Conservation (phyloP, 2,113 vertebrate species). For the Myiopsitta monachus region DNA sequence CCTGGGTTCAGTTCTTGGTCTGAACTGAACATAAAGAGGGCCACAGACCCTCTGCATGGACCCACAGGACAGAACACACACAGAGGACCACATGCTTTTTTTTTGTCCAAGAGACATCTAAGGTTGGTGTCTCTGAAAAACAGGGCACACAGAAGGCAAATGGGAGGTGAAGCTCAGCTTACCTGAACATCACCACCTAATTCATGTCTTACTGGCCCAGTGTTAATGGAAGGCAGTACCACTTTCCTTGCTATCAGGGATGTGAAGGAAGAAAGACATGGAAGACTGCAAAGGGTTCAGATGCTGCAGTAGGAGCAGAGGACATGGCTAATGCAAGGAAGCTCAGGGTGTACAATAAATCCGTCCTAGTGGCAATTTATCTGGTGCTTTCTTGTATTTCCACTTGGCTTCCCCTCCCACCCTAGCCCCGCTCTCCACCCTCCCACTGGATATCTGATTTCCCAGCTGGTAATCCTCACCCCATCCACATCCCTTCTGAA, state of each 20-base stretch:
- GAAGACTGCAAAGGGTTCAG: neutral
- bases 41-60: neutral
- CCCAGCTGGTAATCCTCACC: neutral
- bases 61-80: neutral
- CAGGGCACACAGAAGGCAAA: neutral
- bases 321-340: neutral
- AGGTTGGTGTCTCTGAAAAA: neutral
- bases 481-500: neutral
- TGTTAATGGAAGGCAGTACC: neutral
- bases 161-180: neutral
- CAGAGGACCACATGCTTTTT: neutral
- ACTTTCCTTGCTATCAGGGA: neutral
- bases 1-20: neutral
- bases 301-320: neutral
- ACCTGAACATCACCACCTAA: neutral
- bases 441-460: slow-evolving; percentile 2
- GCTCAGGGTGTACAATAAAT: neutral
- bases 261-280: neutral
- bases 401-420: neutral
- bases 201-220: neutral
- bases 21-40: neutral
- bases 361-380: neutral
- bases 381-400: neutral
- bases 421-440: neutral
- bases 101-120: neutral